Percentiles rank a stretch among this genome's conserved stretches.
phyloP scores from a whole-genome alignment of 2,113 vertebrate species.

The Tachysurus vachellii region DNA sequence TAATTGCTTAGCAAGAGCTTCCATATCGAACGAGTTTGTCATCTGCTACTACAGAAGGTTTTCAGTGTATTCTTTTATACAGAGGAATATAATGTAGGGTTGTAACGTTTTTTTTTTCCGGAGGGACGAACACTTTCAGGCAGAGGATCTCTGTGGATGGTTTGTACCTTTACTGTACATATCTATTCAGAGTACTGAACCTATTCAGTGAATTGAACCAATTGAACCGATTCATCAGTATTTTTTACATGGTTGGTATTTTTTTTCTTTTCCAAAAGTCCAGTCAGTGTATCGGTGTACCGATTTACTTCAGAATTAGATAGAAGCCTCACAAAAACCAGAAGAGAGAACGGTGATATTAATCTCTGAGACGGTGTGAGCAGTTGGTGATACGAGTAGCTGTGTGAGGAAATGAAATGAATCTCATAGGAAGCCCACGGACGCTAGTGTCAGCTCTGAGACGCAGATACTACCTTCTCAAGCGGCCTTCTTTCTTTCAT shows the following conservation, averaged over 20 bases:
- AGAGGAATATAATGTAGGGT: not conserved
- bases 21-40: not conserved
- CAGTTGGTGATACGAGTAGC: conserved; percentile 1
- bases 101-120: too few species aligned
- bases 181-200: too few species aligned
- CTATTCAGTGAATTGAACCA: not conserved
- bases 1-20: not conserved
- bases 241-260: not conserved
- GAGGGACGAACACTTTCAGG: not conserved
- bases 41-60: not conserved
- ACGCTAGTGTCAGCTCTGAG: conserved; percentile 16
- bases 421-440: conserved; percentile 15
- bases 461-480: not conserved
- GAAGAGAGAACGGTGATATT: not conserved
- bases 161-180: not conserved
- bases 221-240: not conserved
- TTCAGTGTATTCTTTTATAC: not conserved
- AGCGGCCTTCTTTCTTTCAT: not conserved
- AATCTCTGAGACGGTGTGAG: conserved; percentile 21
- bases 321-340: not conserved
- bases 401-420: conserved; percentile 10
- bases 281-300: too few species aligned
- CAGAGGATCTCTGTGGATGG: not conserved
- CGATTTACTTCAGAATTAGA: not conserved
- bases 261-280: not conserved